Evolutionary conservation across 2,113 vertebrate species (phyloP), one percentile per base, ranked within the genome.

Genomic region (Erythrocercus mccallii): DNA sequence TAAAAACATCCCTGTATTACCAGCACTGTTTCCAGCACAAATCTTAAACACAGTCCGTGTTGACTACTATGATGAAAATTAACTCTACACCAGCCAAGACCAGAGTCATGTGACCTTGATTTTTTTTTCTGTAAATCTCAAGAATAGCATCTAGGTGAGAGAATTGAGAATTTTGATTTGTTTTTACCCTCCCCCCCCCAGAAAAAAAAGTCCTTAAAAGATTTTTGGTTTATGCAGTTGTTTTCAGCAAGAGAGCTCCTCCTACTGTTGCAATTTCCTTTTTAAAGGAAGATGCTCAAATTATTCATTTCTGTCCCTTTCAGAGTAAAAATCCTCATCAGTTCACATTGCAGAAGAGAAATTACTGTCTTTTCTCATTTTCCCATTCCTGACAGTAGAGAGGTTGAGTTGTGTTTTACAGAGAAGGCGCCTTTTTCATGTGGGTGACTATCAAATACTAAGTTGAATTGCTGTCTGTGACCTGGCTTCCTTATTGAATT

Each of bases 161-260:
- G 15, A 54, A 15, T 70, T 33, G 47, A 24, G 11, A 20, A 31
- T 19, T 51, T 35, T n/a, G 3, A 5, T 10, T 18, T 51, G 9
- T 51, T 66, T 25, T 28, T 42, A 28, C 6, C 11, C 9, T 40
- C 15, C 3, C 19, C 18, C 10, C 5, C 13, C 21, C 12, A 4
- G n/a, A 64, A 72, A 31, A 86, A 81, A 88, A 76, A 7, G 5
- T 31, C 31, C 14, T 44, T 57, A 21, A 31, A 83, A 83, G 1
- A 30, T 35, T 65, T 91, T 85, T 76, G 5, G 4, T 72, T 91
- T 78, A 47, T 1, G 0, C 10, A 11, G 28, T 77, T 85, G 31
- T 88, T 95, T 83, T 85, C 78, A 92, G 73, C 48, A 79, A 66
- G 68, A 94, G 37, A 72, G 57, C 66, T 80, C 62, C 88, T 95